Conservation (phyloP, 2,797 vertebrate genomes). For the Myripristis jacobus region DNA sequence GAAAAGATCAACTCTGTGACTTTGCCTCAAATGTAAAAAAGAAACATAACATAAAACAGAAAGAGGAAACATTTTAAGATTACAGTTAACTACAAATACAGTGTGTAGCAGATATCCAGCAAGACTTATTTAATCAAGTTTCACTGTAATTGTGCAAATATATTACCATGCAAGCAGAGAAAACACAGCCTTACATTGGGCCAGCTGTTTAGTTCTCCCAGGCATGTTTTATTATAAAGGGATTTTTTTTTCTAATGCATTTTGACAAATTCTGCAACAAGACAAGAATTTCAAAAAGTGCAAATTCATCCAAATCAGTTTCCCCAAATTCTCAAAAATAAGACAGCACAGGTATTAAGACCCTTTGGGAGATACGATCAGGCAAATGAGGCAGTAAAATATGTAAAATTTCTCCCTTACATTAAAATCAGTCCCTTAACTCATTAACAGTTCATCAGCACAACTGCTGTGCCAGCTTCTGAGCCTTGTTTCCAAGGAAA, state of each 20-base stretch:
- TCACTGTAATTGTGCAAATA: constrained; percentile 68
- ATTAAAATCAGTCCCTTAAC: neutral
- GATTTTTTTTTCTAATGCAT: constrained; percentile 45
- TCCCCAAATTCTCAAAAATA: constrained; percentile 5
- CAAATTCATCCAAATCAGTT: constrained; percentile 60
- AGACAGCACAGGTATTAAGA: constrained; percentile 12
- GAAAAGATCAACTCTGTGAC: constrained; percentile 21
- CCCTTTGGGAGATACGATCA: neutral
- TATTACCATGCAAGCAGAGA: constrained; percentile 31
- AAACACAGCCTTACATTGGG: constrained; percentile 23
- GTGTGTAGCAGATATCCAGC: constrained; percentile 54
- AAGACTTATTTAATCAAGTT: constrained; percentile 41
- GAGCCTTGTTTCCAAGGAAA: neutral
- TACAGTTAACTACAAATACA: constrained; percentile 55
- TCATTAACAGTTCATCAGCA: neutral
- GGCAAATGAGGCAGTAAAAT: constrained; percentile 34
- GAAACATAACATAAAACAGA: constrained; percentile 26
- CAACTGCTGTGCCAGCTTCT: neutral
- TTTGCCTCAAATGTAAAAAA: constrained; percentile 27
- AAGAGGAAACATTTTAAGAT: constrained; percentile 11
- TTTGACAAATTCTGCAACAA: constrained; percentile 37
- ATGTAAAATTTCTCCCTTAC: constrained; percentile 19
- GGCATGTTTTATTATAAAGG: constrained; percentile 62
- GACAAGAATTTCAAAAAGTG: constrained; percentile 65
- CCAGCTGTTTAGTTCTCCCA: constrained; percentile 9